Evolutionary conservation across 2,888 invertebrate species (phyloP).

Genomic region (Cataglyphis albicans): DNA sequence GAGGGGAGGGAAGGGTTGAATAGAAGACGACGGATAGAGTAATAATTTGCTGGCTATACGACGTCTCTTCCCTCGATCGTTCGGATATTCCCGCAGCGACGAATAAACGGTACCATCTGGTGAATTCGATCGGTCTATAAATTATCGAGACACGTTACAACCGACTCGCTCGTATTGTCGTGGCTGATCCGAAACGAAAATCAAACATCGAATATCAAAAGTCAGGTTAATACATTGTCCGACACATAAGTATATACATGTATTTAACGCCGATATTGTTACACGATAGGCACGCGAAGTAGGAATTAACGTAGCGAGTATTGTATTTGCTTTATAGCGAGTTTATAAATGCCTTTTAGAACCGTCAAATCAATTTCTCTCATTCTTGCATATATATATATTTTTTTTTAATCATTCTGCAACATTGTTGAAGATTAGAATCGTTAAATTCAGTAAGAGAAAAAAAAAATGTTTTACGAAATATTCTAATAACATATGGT

Average conservation of each 20-base stretch:
- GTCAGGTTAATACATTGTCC: constrained; percentile 1
- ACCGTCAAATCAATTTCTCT: not conserved
- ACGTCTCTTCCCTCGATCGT: constrained; percentile 3
- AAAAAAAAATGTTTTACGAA: not conserved
- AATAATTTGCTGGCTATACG: constrained; percentile 12
- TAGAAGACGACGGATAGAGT: not conserved
- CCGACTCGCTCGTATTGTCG: constrained; percentile 18
- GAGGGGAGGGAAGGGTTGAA: not conserved
- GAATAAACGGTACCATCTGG: constrained; percentile 44
- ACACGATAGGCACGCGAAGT: not conserved
- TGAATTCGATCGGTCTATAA: constrained; percentile 49
- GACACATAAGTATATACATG: not conserved
- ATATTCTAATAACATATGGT: not conserved
- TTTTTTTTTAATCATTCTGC: not conserved
- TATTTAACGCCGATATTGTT: constrained; percentile 11
- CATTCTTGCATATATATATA: not conserved
- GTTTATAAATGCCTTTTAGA: not conserved
- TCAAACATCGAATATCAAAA: constrained; percentile 25
- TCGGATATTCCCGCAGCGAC: not conserved
- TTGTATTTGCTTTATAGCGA: not conserved
- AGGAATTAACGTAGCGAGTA: not conserved
- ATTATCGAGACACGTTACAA: constrained; percentile 24
- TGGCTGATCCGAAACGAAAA: constrained; percentile 7
- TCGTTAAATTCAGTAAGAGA: not conserved
- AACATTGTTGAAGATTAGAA: not conserved